These are phyloP conservation scores for Andrena dorsata DNA, from an alignment of 2,888 invertebrate species.

Conservation along the genomic window DNA sequence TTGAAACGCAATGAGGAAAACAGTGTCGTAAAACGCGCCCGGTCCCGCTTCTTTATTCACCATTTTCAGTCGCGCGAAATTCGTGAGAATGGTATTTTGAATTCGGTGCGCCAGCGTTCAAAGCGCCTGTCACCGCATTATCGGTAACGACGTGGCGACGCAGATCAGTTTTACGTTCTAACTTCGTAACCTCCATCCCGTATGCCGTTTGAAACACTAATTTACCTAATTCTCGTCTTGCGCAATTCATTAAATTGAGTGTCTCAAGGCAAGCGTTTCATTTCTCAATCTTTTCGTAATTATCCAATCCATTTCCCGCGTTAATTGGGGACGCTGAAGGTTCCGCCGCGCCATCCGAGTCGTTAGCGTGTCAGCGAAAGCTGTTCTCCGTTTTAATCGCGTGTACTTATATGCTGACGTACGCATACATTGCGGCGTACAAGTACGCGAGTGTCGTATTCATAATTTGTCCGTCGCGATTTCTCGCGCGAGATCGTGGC, in stretches of 20 bases:
- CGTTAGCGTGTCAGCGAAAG: slow-evolving; percentile 32
- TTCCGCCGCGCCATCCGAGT: slow-evolving; percentile 13
- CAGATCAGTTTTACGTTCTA: not conserved
- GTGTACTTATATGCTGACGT: slow-evolving; percentile 17
- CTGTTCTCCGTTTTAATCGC: slow-evolving; percentile 32
- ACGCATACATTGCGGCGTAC: slow-evolving; percentile 4
- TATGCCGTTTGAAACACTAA: not conserved
- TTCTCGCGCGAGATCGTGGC: slow-evolving; percentile 13
- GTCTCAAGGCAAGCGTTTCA: slow-evolving; percentile 24
- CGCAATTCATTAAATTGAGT: slow-evolving; percentile 16
- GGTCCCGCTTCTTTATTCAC: not conserved
- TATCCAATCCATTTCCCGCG: slow-evolving; percentile 29
- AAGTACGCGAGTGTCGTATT: slow-evolving; percentile 25
- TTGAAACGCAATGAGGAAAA: slow-evolving; percentile 39
- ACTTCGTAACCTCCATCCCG: not conserved
- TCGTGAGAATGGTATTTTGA: not conserved
- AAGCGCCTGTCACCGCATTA: not conserved
- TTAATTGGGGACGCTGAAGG: slow-evolving; percentile 49
- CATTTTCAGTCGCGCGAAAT: slow-evolving; percentile 1
- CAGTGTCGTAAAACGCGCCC: slow-evolving; percentile 38
- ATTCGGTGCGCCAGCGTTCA: not conserved
- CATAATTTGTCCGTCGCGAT: slow-evolving; percentile 29
- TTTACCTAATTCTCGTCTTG: slow-evolving; percentile 23
- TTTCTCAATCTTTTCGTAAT: slow-evolving; percentile 39
- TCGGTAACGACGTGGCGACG: not conserved